These are phyloP conservation scores for Merodon equestris DNA, from an alignment of 2,888 invertebrate genomes.

Conservation along the genomic window DNA sequence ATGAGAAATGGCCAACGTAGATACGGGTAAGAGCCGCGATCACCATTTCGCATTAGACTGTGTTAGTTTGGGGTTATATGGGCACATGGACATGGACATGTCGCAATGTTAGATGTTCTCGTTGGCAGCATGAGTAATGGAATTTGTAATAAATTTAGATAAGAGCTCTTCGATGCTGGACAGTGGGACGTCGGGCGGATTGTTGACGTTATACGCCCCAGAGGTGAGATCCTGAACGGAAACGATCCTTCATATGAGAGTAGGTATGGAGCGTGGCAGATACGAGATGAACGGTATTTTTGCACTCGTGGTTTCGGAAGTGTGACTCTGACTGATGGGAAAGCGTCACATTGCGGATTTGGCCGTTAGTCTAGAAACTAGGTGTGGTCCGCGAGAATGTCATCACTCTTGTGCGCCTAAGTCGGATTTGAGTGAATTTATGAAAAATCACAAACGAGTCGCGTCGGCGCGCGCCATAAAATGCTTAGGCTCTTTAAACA, in stretches of 20 bases:
- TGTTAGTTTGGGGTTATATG: conserved; percentile 65
- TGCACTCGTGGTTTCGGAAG: conserved; percentile 17
- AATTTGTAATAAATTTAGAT: conserved; percentile 67
- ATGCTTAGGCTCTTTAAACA: background rate
- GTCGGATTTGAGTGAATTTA: conserved; percentile 38
- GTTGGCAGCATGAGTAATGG: conserved; percentile 69
- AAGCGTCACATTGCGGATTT: conserved; percentile 2
- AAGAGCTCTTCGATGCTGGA: conserved; percentile 50
- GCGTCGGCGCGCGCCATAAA: background rate
- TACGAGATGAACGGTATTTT: conserved; percentile 35
- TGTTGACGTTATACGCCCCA: conserved; percentile 21
- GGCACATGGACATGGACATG: conserved; percentile 57
- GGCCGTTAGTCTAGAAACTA: conserved; percentile 29
- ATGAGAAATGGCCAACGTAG: conserved; percentile 65
- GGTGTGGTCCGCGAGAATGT: conserved; percentile 37
- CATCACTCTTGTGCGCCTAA: conserved; percentile 24
- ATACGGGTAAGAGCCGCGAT: conserved; percentile 55
- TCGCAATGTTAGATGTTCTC: conserved; percentile 66
- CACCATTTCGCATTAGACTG: conserved; percentile 29
- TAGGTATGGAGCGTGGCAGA: background rate
- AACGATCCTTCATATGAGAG: background rate
- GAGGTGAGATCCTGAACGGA: conserved; percentile 6
- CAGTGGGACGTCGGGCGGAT: too few species aligned
- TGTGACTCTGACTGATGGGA: background rate
- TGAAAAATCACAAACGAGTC: conserved; percentile 22